Evolutionary conservation across 2,888 invertebrate genomes (phyloP), one percentile per base, ranked within the genome.

Genomic region (Drosophila mimetica): DNA sequence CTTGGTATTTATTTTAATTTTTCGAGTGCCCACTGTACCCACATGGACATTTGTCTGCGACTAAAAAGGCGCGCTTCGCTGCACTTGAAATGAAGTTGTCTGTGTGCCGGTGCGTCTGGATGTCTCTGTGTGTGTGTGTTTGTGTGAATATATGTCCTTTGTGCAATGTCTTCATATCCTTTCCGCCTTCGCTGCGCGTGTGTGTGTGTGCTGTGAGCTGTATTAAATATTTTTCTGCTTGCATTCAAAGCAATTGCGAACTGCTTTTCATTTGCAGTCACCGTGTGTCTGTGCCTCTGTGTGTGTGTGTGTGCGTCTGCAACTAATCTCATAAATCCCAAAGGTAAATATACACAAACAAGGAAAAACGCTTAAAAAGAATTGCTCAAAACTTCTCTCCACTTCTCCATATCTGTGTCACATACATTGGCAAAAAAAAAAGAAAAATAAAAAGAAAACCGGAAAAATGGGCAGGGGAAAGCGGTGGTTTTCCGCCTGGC

Each of bases 301-400:
- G 30, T 30, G 9, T 34, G 20, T 22, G 42, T 25, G 64, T 55
- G 63, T 60, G 60, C 57, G 71, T 74, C 70, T 76, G 82, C 59
- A 81, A 74, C 79, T 82, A 86, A 82, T 82, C 86, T 83, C 83
- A 86, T 83, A 86, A 82, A 82, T 82, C 82, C 80, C 83, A 83
- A 86, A 86, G 86, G 82, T 86, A 86, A 82, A 86, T 70, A 86
- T 67, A 82, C 73, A 74, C 71, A 82, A 85, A 75, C 74, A 75
- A 69, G 77, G 58, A 73, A 73, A 64, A 81, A 79, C 79, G 76
- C 76, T 81, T 81, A 76, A 82, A 82, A 86, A 85, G 79, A 81
- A 85, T 76, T 79, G 71, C 76, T 76, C 69, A 73, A 74, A 82
- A 76, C 65, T 85, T 71, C 51, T 58, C 13, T 5, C 11, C 22